Base-by-base conservation (phyloP, 2,797 vertebrate genomes). In the Periophthalmus magnuspinnatus region DNA sequence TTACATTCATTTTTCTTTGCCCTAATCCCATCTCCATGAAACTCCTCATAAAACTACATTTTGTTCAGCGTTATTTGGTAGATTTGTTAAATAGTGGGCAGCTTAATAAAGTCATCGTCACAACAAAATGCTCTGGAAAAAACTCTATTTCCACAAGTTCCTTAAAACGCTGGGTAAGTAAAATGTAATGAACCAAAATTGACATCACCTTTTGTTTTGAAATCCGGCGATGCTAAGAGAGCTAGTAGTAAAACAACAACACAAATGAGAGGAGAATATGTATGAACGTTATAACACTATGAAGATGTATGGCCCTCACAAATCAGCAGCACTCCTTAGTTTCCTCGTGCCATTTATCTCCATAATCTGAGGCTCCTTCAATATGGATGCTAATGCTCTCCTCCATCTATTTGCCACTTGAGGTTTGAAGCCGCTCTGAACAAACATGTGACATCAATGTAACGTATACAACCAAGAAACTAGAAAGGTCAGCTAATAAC, bases 241-340 rank as follows among this genome's bases (percentile, higher is more conserved):
- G 22, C 64, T 41, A 54, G 82, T 67, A 68, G 69, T 11, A 11
- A 22, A 54, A 22, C 7, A 41, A 66, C 59, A 72, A 24, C 50
- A 66, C 75, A 67, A 75, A 87, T 75, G 50, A 71, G 71, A 79
- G 68, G 75, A 17, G 64, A 86, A 84, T 82, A 83, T 80, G 70
- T 41, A 69, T 79, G 75, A 70, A 66, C 34, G 62, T 45, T 63
- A 63, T 70, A 77, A 77, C 62, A 33, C 68, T 76, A 69, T 71
- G 81, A 87, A 88, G 86, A 90, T 88, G 77, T 81, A 91, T 66
- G 86, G 87, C 74, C 76, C 81, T 72, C 84, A 88, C 84, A 83
- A 88, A 81, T 83, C 69, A 62, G 72, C 68, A 74, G 41, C 80
- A 70, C 66, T 76, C 10, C 66, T 68, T 52, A 59, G 22, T 45